phyloP scores from a whole-genome alignment of 2,888 invertebrate genomes.

The Eutolmus rufibarbis region DNA sequence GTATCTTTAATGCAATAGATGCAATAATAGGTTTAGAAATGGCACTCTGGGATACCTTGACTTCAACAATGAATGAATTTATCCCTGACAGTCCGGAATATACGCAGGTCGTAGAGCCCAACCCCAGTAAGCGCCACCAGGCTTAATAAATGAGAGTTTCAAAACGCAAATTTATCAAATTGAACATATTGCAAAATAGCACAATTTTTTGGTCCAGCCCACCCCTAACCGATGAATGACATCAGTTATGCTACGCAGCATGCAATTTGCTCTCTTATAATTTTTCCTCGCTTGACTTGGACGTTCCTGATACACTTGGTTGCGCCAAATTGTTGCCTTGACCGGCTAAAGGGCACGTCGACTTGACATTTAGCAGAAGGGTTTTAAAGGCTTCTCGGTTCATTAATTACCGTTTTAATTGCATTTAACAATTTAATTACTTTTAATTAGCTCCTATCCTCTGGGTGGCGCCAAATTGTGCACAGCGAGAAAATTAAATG shows the following conservation, averaged over 20 bases:
- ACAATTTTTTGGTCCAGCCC: not conserved
- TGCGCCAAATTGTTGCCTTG: not conserved
- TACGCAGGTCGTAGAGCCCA: not conserved
- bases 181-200: not conserved
- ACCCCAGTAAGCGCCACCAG: not conserved
- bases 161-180: not conserved
- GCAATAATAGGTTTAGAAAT: not conserved
- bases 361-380: not conserved
- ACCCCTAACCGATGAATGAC: not conserved
- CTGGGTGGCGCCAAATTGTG: not conserved
- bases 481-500: not conserved
- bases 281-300: not conserved
- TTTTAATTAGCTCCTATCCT: conserved; percentile 15
- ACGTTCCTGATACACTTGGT: not conserved
- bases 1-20: not conserved
- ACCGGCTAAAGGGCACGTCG: not conserved
- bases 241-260: not conserved
- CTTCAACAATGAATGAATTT: not conserved
- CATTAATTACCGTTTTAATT: not conserved
- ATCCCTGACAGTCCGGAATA: not conserved
- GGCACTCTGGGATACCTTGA: not conserved
- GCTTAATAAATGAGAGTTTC: not conserved
- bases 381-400: not conserved
- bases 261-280: not conserved
- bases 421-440: conserved; percentile 6